Evolutionary conservation across 2,888 invertebrate species (phyloP), one percentile per base, ranked within the genome.

Genomic region (Ophion obscuratus): DNA sequence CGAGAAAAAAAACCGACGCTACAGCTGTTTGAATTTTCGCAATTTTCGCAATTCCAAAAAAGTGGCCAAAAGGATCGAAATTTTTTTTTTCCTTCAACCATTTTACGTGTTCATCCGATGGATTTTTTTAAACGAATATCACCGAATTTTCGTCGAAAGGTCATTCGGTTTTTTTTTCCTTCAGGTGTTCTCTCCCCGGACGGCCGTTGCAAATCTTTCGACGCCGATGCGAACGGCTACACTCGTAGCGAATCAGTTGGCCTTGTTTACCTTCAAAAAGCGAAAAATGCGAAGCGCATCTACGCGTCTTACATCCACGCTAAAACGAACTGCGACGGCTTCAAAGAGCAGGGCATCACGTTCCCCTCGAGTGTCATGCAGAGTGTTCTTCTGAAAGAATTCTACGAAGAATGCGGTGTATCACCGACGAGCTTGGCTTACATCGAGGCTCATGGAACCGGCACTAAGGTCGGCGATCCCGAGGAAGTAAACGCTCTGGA

Each of bases 201-300:
- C 87, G 99, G 99, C 0, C 95, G 96, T 73, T 99, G 99, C 94
- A 98, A 98, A 92, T 97, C 97, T 64, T 99, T 99, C 92, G 99
- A 99, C 94, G 96, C 96, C 87, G 95, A 96, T 74, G 97, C 97
- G 24, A 96, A 97, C 90, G 98, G 98, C 0, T 98, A 98, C 90
- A 97, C 96, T 0, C 96, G 98, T n/a, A 96, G 97, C 17, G 98
- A 98, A 93, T 96, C 97, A 0, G 95, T 97, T 3, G 96, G 95
- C 5, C 96, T 96, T 0, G 91, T 97, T 59, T 96, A 97, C 89
- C 92, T 98, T 24, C 98, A 98, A 93, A 97, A 96, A 89, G 95
- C 92, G 11, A 91, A 93, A n/a, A 87, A 92, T 62, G 95, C 95
- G 0, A 95, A 93, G 84, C 92, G 95, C 75, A 92, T 95, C 17